Evolutionary conservation across 64 coral and sea anemone species (phyloP), one percentile per base, ranked within the genome.

Genomic region (Stichodactyla helianthus): DNA sequence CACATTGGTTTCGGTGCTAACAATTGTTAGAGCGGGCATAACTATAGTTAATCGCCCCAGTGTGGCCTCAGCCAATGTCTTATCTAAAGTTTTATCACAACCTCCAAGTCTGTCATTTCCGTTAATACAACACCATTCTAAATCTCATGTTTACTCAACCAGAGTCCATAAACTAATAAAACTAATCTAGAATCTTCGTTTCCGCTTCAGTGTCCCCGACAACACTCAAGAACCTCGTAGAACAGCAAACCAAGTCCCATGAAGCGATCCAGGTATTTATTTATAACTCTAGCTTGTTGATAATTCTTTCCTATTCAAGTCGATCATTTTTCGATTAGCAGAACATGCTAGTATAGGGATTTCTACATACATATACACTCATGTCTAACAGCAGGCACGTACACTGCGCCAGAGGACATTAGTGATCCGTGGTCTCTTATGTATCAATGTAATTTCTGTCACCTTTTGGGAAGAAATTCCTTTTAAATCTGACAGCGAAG

Each of bases 181-280:
- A 9, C 68, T 14, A 31, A 74, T 74, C 68, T 74, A 74, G 62
- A 86, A 50, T 9, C 11, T 79, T 25, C 79, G 23, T 57, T 64
- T 89, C 52, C 71, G 27, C 10, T 31, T 12, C 65, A 92, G 90
- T 92, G 52, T 92, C 90, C 5, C 90, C 90, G 11, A 82, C 58
- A 15, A 63, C 90, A 13, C 22, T 92, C 35, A 67, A 86, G 62
- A 92, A 76, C 53, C 90, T 92, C 53, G 90, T 92, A 85, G 90
- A 92, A 19, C 88, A 96, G n/a, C 94, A 96, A 16, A 88, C 94
- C 5, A 96, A 96, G 59, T 96, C 94, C 1, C 91, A 93, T 77
- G 94, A 90, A 74, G 94, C 94, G 6, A 96, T 96, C 18, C 94
- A 96, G 79, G 94, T 96, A 83, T 74, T 65, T 96, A 83, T 74